Evolutionary conservation across 2,113 vertebrate species (phyloP).

Genomic region (Anguilla japonica): DNA sequence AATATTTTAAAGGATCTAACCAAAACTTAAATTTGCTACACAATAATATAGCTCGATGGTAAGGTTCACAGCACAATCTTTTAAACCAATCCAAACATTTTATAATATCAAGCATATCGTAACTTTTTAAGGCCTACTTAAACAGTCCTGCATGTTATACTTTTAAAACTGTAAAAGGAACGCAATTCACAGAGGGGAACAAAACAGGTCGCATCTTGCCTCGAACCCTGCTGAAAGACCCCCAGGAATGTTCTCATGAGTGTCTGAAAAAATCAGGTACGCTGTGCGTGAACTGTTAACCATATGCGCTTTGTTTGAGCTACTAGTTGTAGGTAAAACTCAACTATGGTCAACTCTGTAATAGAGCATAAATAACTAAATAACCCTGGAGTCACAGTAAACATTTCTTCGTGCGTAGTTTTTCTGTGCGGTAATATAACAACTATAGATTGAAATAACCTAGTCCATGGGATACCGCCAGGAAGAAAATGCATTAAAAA

Average conservation of each 20-base stretch:
- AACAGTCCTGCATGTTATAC: not conserved
- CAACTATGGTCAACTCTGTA: not conserved
- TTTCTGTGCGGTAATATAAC: not conserved
- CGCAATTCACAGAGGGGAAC: not conserved
- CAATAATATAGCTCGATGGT: not conserved
- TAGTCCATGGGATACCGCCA: not conserved
- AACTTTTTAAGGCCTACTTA: not conserved
- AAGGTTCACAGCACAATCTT: not conserved
- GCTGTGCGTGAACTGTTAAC: conserved; percentile 7
- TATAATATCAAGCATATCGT: too few relatives aligned
- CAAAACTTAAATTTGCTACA: not conserved
- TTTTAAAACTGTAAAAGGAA: not conserved
- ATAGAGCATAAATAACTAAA: conserved; percentile 19
- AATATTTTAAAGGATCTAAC: not conserved
- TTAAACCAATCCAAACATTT: too few relatives aligned
- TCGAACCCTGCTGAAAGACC: conserved; percentile 19
- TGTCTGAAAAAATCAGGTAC: not conserved
- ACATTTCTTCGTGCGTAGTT: not conserved
- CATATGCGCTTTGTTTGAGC: conserved; percentile 6
- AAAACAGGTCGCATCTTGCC: conserved; percentile 16
- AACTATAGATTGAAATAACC: not conserved
- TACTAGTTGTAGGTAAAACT: not conserved
- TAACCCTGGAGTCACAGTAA: not conserved
- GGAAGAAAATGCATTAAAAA: not conserved
- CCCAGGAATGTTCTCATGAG: conserved; percentile 19